Evolutionary conservation across 2,797 vertebrate genomes (phyloP), one percentile per base, ranked within the genome.

Genomic region (Pterois miles): DNA sequence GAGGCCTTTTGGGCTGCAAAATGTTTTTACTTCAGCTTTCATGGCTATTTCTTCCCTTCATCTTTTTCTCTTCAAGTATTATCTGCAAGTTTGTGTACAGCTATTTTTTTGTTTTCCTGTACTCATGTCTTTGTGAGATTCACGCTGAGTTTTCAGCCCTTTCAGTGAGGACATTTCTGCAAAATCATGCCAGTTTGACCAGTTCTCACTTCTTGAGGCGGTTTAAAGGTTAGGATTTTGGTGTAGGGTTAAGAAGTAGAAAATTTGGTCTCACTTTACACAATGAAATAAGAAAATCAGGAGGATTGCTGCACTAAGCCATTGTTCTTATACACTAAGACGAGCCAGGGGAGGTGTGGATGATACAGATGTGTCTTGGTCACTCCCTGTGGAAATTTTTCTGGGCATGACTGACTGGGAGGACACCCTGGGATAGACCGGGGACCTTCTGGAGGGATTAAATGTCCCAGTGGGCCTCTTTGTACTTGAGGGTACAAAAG

Each of bases 381-480:
- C 60, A 68, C 38, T 79, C 77, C 72, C 75, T 34, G 38, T 56
- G 69, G 78, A 67, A 43, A 71, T 76, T 83, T 8, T 72, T 63
- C 68, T 71, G 38, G 52, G 72, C 73, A 56, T 77, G 59, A 77
- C 63, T 53, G 56, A 74, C 62, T 40, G 7, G 23, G 31, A 74
- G 25, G 50, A 71, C 56, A 68, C 57, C 58, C 40, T 54, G 48
- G 34, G 22, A 76, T 27, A 65, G 57, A 54, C 34, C 57, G 1
- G 8, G 56, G 86, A 74, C 31, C 58, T 58, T 54, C 74, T 81
- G 74, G 40, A 63, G 71, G 81, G 81, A 85, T 84, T 89, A 76
- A 48, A 54, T 72, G 25, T 77, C 77, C 68, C 85, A 68, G 18
- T 62, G 67, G 79, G 22, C 27, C 7, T 71, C 63, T 0, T 25